Conservation (phyloP, 2,113 vertebrate genomes). For the Geococcyx californianus region DNA sequence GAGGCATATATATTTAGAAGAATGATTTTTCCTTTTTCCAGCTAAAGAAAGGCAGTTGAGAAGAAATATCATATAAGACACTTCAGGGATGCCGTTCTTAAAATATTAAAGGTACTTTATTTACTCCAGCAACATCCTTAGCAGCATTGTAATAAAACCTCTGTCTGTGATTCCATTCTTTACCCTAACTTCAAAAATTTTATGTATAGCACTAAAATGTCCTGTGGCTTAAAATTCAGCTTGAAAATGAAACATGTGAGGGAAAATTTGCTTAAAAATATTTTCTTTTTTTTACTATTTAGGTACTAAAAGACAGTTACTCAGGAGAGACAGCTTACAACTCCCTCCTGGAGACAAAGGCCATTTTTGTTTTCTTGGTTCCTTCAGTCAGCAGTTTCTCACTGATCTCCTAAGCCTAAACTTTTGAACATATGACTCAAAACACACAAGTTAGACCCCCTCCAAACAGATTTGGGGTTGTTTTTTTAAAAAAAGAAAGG, state of each 20-base stretch:
- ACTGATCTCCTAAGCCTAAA: neutral
- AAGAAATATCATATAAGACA: neutral
- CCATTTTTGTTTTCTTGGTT: neutral
- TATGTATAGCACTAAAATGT: neutral
- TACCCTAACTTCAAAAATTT: neutral
- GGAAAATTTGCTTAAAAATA: neutral
- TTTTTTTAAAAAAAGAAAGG: neutral
- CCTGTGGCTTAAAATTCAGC: neutral
- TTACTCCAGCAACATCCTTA: neutral
- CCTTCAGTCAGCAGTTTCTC: neutral
- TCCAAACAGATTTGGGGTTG: neutral
- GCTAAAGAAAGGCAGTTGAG: neutral
- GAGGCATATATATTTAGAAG: neutral
- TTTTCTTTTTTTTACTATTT: neutral
- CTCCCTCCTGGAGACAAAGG: neutral
- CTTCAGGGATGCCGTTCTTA: constrained; percentile 21
- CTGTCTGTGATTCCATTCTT: neutral
- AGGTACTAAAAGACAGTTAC: neutral
- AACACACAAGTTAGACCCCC: neutral
- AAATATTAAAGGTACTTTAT: constrained; percentile 37
- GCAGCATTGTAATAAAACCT: neutral
- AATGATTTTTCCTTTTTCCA: neutral
- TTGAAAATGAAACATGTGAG: neutral
- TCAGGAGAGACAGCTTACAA: neutral
- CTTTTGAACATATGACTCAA: neutral